Percentiles rank a stretch among this genome's conserved stretches.
phyloP scores from a whole-genome alignment of 2,113 vertebrate genomes.

The Gymnobelideus leadbeateri region DNA sequence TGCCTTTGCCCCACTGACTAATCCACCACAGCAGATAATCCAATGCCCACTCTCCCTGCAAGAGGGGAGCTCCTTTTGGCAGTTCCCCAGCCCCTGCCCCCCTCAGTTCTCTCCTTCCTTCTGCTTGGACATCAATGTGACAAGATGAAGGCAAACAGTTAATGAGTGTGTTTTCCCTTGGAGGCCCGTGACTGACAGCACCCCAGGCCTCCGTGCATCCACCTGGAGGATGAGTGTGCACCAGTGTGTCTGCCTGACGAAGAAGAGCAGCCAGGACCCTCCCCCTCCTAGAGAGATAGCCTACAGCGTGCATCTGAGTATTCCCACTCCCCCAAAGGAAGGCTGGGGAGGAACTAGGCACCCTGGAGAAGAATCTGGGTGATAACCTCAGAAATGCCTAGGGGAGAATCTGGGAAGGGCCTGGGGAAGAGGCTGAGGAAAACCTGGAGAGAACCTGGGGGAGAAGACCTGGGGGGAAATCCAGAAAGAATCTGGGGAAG shows the following conservation, averaged over 20 bases:
- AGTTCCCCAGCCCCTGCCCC: neutral
- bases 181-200: constrained; percentile 74
- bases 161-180: constrained; percentile 79
- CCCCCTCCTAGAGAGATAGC: neutral
- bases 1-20: neutral
- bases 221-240: constrained; percentile 36
- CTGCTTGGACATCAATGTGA: constrained; percentile 65
- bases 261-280: neutral
- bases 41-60: neutral
- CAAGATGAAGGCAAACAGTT: constrained; percentile 72
- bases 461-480: neutral
- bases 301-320: neutral
- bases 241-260: neutral
- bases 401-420: constrained; percentile 42
- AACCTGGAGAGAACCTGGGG: neutral
- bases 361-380: constrained; percentile 53
- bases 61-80: constrained; percentile 1
- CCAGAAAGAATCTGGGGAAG: too few relatives aligned
- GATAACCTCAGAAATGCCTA: constrained; percentile 73
- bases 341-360: too few relatives aligned
- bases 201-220: constrained; percentile 66
- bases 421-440: too few relatives aligned
- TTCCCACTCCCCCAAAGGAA: neutral
- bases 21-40: neutral
- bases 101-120: constrained; percentile 40